Conservation (phyloP, 2,888 invertebrate genomes). For the Petrolisthes manimaculis region DNA sequence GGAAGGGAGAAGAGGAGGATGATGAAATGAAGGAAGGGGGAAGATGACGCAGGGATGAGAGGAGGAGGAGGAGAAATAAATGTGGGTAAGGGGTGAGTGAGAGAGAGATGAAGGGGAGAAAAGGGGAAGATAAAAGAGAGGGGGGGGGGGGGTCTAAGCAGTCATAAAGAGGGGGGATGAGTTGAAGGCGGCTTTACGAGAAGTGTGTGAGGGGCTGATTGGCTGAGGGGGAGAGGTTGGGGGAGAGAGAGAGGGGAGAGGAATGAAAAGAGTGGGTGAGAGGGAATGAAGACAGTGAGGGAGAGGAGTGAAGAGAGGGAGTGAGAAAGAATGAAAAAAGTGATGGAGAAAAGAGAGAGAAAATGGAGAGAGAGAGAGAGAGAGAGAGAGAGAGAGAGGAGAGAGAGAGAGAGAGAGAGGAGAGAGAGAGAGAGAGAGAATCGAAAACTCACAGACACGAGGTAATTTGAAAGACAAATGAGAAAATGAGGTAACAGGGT, state of each 20-base stretch:
- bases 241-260: neutral
- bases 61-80: constrained; percentile 5
- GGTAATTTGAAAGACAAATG: constrained; percentile 64
- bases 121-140: neutral
- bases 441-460: neutral
- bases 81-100: neutral
- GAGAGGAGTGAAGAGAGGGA: no score
- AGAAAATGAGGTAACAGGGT: constrained; percentile 61
- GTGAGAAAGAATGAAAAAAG: constrained; percentile 1
- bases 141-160: neutral
- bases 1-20: neutral
- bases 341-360: neutral
- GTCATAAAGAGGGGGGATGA: neutral
- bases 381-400: neutral
- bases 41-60: neutral
- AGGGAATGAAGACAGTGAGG: no score
- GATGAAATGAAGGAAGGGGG: neutral
- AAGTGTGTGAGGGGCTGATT: neutral
- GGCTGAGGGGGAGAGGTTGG: neutral
- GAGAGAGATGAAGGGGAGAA: neutral
- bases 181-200: neutral
- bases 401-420: neutral
- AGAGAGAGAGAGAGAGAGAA: neutral
- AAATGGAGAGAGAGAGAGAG: neutral
- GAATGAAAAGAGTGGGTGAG: no score